Conservation (phyloP, 2,888 invertebrate species). For the Augochlorella aurata region DNA sequence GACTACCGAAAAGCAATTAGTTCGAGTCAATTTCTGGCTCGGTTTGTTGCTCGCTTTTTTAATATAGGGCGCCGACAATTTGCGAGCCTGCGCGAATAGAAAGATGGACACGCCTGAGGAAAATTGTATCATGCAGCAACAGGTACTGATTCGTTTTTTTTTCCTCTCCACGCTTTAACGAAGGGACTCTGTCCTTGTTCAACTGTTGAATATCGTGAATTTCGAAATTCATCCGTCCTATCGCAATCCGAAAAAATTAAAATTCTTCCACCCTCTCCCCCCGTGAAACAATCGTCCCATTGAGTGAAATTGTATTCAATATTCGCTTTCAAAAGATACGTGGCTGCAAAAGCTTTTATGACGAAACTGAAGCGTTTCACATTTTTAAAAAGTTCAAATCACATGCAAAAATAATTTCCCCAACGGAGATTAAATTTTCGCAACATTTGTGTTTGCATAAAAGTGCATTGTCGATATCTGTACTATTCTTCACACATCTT, state of each 20-base stretch:
- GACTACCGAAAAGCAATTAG: constrained; percentile 34
- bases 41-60: constrained; percentile 13
- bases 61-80: background rate
- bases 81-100: background rate
- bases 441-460: no score
- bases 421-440: no score
- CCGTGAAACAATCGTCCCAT: background rate
- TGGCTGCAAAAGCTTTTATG: no score
- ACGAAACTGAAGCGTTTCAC: no score
- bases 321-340: background rate
- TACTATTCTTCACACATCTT: no score
- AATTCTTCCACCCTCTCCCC: background rate
- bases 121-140: constrained; percentile 33
- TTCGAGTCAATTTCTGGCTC: constrained; percentile 18
- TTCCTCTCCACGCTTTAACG: background rate
- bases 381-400: no score
- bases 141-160: constrained; percentile 28
- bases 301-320: background rate
- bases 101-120: constrained; percentile 21
- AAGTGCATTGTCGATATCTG: no score
- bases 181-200: background rate
- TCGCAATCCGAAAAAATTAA: background rate
- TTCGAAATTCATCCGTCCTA: background rate
- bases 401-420: no score
- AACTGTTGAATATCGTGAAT: background rate